A percentile compares a stretch with the other conserved stretches of the same genome.
Conservation (phyloP, 1,140 invertebrate genomes). For the Penaeus vannamei region DNA sequence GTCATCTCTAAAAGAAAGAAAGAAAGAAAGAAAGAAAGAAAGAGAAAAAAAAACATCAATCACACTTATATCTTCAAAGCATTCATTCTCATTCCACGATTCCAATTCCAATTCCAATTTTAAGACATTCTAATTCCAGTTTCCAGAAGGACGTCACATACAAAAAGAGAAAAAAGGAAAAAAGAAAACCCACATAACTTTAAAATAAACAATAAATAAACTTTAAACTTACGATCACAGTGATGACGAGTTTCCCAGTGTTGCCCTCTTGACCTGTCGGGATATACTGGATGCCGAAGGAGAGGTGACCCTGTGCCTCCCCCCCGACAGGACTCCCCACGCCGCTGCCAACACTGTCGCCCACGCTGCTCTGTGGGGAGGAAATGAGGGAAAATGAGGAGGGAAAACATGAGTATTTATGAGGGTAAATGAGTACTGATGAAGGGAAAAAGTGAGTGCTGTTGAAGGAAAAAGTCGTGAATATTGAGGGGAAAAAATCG, state of each 20-base stretch:
- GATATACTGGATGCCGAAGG: constrained; percentile 56
- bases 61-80: too few relatives aligned
- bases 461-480: too few relatives aligned
- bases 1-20: too few relatives aligned
- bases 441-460: neutral
- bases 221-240: constrained; percentile 39
- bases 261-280: constrained; percentile 30
- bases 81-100: too few relatives aligned
- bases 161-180: neutral
- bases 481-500: neutral
- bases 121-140: too few relatives aligned
- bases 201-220: neutral
- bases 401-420: neutral
- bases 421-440: neutral
- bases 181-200: neutral
- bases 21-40: too few relatives aligned
- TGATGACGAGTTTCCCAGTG: constrained; percentile 55
- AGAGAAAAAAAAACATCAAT: too few relatives aligned
- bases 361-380: constrained; percentile 58
- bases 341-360: constrained; percentile 49
- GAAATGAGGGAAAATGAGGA: neutral
- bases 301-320: constrained; percentile 51
- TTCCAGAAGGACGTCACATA: too few relatives aligned
- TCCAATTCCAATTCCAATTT: too few relatives aligned
- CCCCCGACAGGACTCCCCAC: constrained; percentile 50